A percentile compares a stretch with the other conserved stretches of the same genome.
phyloP scores from a whole-genome alignment of 2,888 invertebrate genomes.

The Erynnis tages region DNA sequence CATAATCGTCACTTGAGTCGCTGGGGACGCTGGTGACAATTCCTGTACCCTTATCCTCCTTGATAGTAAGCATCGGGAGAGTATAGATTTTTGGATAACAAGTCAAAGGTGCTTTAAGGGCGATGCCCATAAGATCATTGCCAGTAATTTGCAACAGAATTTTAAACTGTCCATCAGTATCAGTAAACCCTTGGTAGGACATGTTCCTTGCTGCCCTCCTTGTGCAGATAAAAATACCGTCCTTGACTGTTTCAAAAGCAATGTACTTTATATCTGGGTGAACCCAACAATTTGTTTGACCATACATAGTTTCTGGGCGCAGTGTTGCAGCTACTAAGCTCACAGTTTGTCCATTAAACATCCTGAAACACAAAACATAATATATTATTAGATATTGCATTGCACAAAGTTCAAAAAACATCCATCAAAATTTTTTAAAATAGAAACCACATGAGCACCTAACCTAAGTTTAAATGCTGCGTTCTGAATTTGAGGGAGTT shows the following conservation, averaged over 20 bases:
- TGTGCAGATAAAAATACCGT: slow-evolving; percentile 94
- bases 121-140: slow-evolving; percentile 90
- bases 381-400: too few relatives aligned
- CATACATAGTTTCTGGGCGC: slow-evolving; percentile 99
- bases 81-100: slow-evolving; percentile 92
- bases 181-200: slow-evolving; percentile 96
- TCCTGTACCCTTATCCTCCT: slow-evolving; percentile 98
- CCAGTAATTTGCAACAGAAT: slow-evolving; percentile 87
- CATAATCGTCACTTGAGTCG: slow-evolving; percentile 99
- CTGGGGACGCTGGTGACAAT: slow-evolving; percentile 99
- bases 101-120: slow-evolving; percentile 92
- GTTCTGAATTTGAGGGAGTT: too few relatives aligned
- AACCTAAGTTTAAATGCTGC: too few relatives aligned
- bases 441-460: too few relatives aligned
- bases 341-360: slow-evolving; percentile 80
- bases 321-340: slow-evolving; percentile 97
- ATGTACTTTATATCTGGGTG: slow-evolving; percentile 97
- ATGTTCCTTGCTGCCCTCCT: slow-evolving; percentile 95
- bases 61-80: slow-evolving; percentile 98
- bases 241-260: slow-evolving; percentile 87
- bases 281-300: slow-evolving; percentile 99
- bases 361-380: too few relatives aligned
- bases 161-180: slow-evolving; percentile 88
- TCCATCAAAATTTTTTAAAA: too few relatives aligned
- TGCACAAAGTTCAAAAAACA: too few relatives aligned